These are phyloP conservation scores for Lasioglossum albipes DNA, from an alignment of 1,140 invertebrate genomes.

Conservation along the genomic window DNA sequence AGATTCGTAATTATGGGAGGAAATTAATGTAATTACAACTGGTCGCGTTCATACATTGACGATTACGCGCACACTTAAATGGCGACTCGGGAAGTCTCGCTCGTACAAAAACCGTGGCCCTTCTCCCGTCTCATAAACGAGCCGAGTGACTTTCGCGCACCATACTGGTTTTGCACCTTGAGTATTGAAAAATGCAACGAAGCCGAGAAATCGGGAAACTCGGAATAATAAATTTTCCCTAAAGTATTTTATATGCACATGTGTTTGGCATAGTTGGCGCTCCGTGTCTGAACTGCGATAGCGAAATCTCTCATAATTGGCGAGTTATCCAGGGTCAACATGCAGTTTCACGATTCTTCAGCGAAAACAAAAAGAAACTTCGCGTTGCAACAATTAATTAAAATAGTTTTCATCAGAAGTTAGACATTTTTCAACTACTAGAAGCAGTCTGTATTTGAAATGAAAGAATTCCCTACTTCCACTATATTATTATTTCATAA, in stretches of 20 bases:
- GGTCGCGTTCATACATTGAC: constrained; percentile 11
- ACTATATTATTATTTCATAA: too few relatives aligned
- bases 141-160: constrained; percentile 42
- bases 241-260: neutral
- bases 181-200: constrained; percentile 31
- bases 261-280: neutral
- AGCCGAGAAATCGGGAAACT: constrained; percentile 34
- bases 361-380: too few relatives aligned
- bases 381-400: too few relatives aligned
- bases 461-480: too few relatives aligned
- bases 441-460: too few relatives aligned
- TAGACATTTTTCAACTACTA: too few relatives aligned
- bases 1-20: constrained; percentile 39
- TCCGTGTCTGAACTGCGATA: too few relatives aligned
- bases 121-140: constrained; percentile 45
- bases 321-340: too few relatives aligned
- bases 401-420: too few relatives aligned
- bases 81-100: constrained; percentile 42
- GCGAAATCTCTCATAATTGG: too few relatives aligned
- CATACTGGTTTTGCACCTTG: constrained; percentile 48
- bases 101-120: constrained; percentile 32
- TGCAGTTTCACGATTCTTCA: too few relatives aligned
- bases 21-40: constrained; percentile 42
- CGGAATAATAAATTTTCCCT: constrained; percentile 8
- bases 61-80: constrained; percentile 37